These are phyloP conservation scores for Ephialtes manifestator DNA, from an alignment of 2,888 invertebrate genomes.

Conservation along the genomic window DNA sequence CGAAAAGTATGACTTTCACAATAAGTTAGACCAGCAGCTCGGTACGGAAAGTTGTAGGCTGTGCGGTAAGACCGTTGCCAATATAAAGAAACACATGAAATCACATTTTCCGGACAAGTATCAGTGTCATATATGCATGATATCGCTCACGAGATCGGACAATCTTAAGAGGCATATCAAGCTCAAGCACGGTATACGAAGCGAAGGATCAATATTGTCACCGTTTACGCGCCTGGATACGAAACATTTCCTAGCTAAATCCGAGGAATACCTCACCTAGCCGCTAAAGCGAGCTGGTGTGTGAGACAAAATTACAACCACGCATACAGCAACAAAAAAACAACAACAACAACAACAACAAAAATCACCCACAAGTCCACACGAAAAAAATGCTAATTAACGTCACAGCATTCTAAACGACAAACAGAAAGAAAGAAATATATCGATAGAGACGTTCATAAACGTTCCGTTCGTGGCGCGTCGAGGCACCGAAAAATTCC, in stretches of 20 bases:
- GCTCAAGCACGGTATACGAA: conserved; percentile 85
- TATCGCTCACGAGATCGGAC: conserved; percentile 87
- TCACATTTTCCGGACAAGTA: conserved; percentile 85
- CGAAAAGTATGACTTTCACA: conserved; percentile 82
- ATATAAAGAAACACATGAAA: conserved; percentile 86
- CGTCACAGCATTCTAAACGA: background rate
- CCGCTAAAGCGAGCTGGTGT: conserved; percentile 42
- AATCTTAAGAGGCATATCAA: conserved; percentile 87
- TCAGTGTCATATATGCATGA: conserved; percentile 86
- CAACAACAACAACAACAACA: background rate
- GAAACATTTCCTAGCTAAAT: conserved; percentile 82
- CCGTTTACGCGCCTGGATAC: conserved; percentile 82
- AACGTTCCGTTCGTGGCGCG: conserved; percentile 6
- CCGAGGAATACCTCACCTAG: conserved; percentile 83
- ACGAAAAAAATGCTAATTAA: background rate
- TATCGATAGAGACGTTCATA: conserved; percentile 2
- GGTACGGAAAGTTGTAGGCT: conserved; percentile 84
- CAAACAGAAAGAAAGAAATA: conserved; percentile 7
- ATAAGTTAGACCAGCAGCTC: conserved; percentile 82
- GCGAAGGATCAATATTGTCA: conserved; percentile 81
- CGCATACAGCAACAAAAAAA: conserved; percentile 1
- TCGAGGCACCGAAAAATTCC: conserved; percentile 13
- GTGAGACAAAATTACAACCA: conserved; percentile 2
- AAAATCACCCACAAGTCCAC: background rate
- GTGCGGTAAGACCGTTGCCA: conserved; percentile 85